Evolutionary conservation across 1,140 invertebrate species (phyloP).

Genomic region (Pomacea maculata): DNA sequence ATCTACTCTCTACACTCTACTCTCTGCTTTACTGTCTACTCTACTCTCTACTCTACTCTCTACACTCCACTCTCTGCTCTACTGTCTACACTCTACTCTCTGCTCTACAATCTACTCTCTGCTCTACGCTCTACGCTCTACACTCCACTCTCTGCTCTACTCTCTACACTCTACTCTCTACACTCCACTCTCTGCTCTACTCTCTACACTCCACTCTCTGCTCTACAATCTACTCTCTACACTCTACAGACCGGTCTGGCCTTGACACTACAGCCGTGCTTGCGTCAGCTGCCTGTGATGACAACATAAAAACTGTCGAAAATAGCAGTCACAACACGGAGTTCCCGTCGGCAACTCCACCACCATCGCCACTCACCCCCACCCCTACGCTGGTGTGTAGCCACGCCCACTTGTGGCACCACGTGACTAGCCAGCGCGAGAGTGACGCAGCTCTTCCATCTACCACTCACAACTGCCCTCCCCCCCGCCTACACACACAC

Average conservation of each 20-base stretch:
- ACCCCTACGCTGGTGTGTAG: neutral
- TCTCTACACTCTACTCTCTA: neutral
- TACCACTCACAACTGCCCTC: neutral
- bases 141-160: neutral
- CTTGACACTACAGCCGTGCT: neutral
- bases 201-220: no score
- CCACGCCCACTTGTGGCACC: neutral
- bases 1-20: neutral
- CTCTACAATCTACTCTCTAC: neutral
- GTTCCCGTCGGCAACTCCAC: neutral
- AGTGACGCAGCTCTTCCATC: neutral
- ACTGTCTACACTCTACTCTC: neutral
- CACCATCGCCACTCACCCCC: no score
- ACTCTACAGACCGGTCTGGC: neutral
- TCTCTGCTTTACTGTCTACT: neutral
- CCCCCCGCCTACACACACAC: neutral
- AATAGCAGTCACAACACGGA: neutral
- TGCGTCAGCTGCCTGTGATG: neutral
- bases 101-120: no score
- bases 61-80: neutral
- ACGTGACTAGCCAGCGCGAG: neutral
- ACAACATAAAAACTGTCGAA: conserved; percentile 4
- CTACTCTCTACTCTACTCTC: no score
- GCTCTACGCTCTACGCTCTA: no score
- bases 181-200: neutral